Base-by-base conservation (phyloP, 1,140 invertebrate genomes). In the Oreohelix idahoensis region DNA sequence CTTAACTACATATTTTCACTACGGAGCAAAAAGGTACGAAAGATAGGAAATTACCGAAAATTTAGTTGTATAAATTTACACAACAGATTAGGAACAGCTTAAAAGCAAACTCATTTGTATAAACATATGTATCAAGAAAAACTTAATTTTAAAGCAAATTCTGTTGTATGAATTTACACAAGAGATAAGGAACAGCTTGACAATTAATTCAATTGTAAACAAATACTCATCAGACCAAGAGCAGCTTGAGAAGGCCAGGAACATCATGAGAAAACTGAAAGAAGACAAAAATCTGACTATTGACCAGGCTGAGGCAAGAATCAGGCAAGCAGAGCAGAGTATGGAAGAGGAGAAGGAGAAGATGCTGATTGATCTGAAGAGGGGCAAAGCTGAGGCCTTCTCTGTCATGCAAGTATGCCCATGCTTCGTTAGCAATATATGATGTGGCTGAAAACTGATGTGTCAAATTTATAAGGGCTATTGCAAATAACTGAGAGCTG, bases 341-440 rank as follows among this genome's bases (percentile, higher is more conserved):
- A 84, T 93, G 82, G 92, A 93, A 76, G 89, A 91, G 35, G 93
- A 93, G 79, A 93, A 93, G 73, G 87, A 91, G 78, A 90, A 86
- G 45, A 77, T 93, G 13, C 84, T 92, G 23, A 91, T 94, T 84
- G 93, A 94, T 87, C 83, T 93, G 39, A 92, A 91, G 5, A 88
- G 92, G 74, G 93, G 92, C 15, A 94, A 94, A 84, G 85, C 89
- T 79, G 92, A 92, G 42, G 92, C 92, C 32, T 85, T 94, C 23
- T 91, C 91, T 71, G 85, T 93, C 49, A 87, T 93, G 84, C 91
- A 94, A 89, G 92, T 92, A 35, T 29, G 77, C 66, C 63, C n/a
- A n/a, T 70, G 42, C 5, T 69, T 45, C 15, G 42, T 45, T n/a
- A n/a, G 42, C 5, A 45, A 45, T 45, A 45, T 8, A 5, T 45